phyloP scores from a whole-genome alignment of 2,888 invertebrate genomes.

The Pachydiplax longipennis region DNA sequence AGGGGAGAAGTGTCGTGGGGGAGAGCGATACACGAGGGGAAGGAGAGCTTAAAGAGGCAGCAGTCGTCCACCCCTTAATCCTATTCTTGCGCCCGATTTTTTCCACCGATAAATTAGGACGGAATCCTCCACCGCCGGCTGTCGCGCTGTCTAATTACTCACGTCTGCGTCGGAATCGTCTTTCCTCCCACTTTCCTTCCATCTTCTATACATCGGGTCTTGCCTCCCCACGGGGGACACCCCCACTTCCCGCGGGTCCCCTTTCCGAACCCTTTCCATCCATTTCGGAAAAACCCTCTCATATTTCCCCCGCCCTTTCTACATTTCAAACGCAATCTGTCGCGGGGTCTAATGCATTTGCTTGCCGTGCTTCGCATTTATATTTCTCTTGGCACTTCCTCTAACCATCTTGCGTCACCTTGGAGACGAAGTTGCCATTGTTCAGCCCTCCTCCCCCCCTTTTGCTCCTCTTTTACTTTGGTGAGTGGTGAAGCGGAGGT shows the following conservation, averaged over 20 bases:
- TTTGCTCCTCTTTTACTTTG: slow-evolving; percentile 3
- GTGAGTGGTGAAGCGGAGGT: slow-evolving; percentile 18
- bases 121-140: slow-evolving; percentile 33
- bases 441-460: neutral
- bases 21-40: neutral
- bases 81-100: slow-evolving; percentile 27
- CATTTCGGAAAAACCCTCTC: neutral
- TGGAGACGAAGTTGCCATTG: slow-evolving; percentile 32
- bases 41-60: slow-evolving; percentile 1
- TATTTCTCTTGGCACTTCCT: slow-evolving; percentile 35
- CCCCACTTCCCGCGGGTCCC: neutral
- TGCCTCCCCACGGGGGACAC: neutral
- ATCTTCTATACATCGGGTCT: neutral
- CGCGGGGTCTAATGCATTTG: slow-evolving; percentile 31
- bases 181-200: neutral
- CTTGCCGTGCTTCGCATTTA: slow-evolving; percentile 29
- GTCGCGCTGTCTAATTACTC: slow-evolving; percentile 42
- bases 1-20: neutral
- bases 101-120: slow-evolving; percentile 39
- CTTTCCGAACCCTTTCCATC: neutral
- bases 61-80: slow-evolving; percentile 19
- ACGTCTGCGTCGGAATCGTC: slow-evolving; percentile 40
- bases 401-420: slow-evolving; percentile 29
- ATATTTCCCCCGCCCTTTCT: neutral
- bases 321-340: slow-evolving; percentile 41